Evolutionary conservation across 2,113 vertebrate genomes (phyloP), one percentile per base, ranked within the genome.

Genomic region (Chaenocephalus aceratus): DNA sequence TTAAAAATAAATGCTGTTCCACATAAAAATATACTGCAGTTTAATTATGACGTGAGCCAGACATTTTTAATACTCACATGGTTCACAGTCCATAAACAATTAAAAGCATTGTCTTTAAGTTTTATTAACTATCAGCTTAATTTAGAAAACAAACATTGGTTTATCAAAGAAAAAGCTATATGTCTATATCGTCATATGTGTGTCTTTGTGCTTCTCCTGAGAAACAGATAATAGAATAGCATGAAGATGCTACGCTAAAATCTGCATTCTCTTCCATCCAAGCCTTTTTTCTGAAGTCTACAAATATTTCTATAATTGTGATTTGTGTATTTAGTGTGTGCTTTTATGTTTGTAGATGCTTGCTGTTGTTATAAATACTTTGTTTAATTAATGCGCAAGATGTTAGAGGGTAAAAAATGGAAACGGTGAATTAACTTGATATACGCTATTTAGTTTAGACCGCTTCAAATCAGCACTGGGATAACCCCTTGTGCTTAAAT

Each of bases 241-340:
- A 58, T n/a, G 5, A 14, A 57, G 11, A 52, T 72, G 18, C 36
- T 54, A 59, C 71, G 12, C 57, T 57, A 9, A 18, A 48, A n/a
- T 53, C 52, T 67, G 34, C 12, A 41, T 54, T 58, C 6, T 72
- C 45, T 2, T 69, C 14, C 0, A 23, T 78, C 30, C 30, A 76
- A 70, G 34, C 3, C 9, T 58, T 36, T 9, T 44, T 9, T 44
- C 9, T 21, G 34, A 26, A 64, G 34, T 71, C 64, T 61, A 87
- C 30, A 77, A 63, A 41, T 56, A 6, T 41, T 8, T 83, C 26
- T 86, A 34, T 75, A 69, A 73, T 82, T 82, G 15, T 41, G 41
- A 72, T 71, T 44, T 61, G 21, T 82, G 15, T 51, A 26, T 73
- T 15, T 11, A 41, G 11, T 36, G 12, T 79, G 41, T 67, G 53